Evolutionary conservation across 2,797 vertebrate genomes (phyloP).

Genomic region (Parotocinclus haroldoi): DNA sequence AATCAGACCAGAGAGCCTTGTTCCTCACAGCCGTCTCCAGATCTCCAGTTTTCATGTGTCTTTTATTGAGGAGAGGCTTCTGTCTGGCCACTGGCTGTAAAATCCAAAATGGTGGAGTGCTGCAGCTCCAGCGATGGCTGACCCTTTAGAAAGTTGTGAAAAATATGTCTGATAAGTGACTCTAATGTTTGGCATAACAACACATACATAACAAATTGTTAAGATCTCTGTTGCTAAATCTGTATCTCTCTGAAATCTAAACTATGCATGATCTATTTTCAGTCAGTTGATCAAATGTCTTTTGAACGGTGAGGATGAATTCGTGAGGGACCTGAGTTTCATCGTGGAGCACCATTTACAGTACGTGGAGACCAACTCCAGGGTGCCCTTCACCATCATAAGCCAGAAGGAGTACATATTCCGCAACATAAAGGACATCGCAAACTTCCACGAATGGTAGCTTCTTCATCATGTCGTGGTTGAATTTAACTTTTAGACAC

Average conservation of each 20-base stretch:
- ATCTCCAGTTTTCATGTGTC: too few relatives aligned
- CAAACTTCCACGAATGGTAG: conserved; percentile 82
- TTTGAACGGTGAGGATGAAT: conserved; percentile 83
- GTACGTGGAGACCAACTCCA: conserved; percentile 69
- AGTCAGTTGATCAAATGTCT: conserved; percentile 86
- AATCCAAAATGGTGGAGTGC: too few relatives aligned
- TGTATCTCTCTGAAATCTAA: not conserved
- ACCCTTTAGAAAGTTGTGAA: too few relatives aligned
- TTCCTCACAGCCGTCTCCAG: too few relatives aligned
- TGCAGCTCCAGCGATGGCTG: too few relatives aligned
- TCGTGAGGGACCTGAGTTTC: conserved; percentile 80
- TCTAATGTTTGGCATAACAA: too few relatives aligned
- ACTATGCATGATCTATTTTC: conserved; percentile 14
- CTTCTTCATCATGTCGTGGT: not conserved
- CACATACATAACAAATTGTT: too few relatives aligned
- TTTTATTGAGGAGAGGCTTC: too few relatives aligned
- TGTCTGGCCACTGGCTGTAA: too few relatives aligned
- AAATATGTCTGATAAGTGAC: too few relatives aligned
- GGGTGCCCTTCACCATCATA: conserved; percentile 69
- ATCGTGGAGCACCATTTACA: conserved; percentile 79
- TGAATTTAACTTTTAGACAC: not conserved
- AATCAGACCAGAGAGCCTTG: too few relatives aligned
- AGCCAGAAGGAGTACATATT: conserved; percentile 87
- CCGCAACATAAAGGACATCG: conserved; percentile 85
- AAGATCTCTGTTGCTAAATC: too few relatives aligned